phyloP scores from a whole-genome alignment of 2,113 vertebrate genomes.

The Boleophthalmus pectinirostris region DNA sequence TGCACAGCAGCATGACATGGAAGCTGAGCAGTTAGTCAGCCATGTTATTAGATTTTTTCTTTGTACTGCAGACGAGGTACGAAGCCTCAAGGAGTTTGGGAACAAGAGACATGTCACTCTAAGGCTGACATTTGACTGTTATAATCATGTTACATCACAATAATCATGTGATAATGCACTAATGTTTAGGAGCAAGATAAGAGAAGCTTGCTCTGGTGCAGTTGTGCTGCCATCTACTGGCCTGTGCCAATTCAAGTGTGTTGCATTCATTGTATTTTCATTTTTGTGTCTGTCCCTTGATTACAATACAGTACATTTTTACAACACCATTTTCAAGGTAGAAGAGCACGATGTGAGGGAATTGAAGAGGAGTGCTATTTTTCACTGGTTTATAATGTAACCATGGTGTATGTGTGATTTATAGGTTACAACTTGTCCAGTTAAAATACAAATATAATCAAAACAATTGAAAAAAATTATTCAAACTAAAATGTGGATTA shows the following conservation, averaged over 20 bases:
- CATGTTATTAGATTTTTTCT: constrained; percentile 76
- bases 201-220: constrained; percentile 11
- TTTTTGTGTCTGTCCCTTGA: constrained; percentile 10
- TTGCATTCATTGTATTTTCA: constrained; percentile 40
- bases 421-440: neutral
- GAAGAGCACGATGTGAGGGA: constrained; percentile 33
- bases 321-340: constrained; percentile 22
- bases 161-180: constrained; percentile 28
- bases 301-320: constrained; percentile 18
- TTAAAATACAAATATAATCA: neutral
- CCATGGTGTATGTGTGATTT: neutral
- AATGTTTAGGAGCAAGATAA: constrained; percentile 17
- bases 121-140: constrained; percentile 27
- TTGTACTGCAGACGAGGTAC: constrained; percentile 21
- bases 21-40: constrained; percentile 71
- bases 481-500: neutral
- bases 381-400: neutral
- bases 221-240: constrained; percentile 66
- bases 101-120: constrained; percentile 42
- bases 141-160: constrained; percentile 50
- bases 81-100: constrained; percentile 30
- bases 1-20: constrained; percentile 68
- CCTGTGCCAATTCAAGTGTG: constrained; percentile 7
- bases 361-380: constrained; percentile 19
- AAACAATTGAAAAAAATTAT: too few relatives aligned